phyloP scores from a whole-genome alignment of 2,888 invertebrate genomes.

The Bombyx huttoni region DNA sequence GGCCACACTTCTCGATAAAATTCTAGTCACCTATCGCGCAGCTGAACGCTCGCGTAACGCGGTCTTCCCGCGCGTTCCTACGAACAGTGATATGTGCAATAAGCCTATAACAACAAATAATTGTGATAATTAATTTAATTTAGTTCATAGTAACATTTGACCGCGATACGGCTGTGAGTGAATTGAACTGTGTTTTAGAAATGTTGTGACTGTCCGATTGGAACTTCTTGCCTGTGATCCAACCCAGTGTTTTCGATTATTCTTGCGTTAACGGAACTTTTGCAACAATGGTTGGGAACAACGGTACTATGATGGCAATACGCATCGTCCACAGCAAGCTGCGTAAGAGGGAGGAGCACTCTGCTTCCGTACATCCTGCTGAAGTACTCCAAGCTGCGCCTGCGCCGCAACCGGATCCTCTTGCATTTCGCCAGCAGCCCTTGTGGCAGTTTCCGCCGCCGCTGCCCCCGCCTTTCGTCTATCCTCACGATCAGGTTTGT shows the following conservation, averaged over 20 bases:
- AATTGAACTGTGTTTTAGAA: conserved; percentile 53
- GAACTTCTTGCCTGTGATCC: conserved; percentile 64
- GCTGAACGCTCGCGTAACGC: conserved; percentile 63
- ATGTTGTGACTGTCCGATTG: conserved; percentile 71
- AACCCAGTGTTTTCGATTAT: conserved; percentile 62
- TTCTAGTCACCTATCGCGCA: conserved; percentile 71
- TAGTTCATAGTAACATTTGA: conserved; percentile 60
- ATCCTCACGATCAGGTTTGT: conserved; percentile 84
- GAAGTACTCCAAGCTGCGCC: conserved; percentile 75
- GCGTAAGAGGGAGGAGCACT: conserved; percentile 86
- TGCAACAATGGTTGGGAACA: conserved; percentile 85
- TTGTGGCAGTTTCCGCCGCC: conserved; percentile 89
- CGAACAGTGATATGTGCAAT: conserved; percentile 72
- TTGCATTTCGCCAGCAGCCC: conserved; percentile 78
- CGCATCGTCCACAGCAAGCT: conserved; percentile 93
- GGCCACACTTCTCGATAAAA: conserved; percentile 63
- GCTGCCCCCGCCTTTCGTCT: conserved; percentile 83
- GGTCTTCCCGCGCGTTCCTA: conserved; percentile 67
- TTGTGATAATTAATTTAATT: conserved; percentile 70
- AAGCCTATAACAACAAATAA: conserved; percentile 48
- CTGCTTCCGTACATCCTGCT: conserved; percentile 78
- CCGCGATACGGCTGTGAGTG: conserved; percentile 69
- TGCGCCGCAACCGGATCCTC: conserved; percentile 64
- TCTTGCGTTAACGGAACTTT: conserved; percentile 57
- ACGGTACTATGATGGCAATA: conserved; percentile 89